These are phyloP conservation scores for Ophiothrix spiculata DNA, from an alignment of 35 echinoderm and acorn worm species.

Conservation along the genomic window DNA sequence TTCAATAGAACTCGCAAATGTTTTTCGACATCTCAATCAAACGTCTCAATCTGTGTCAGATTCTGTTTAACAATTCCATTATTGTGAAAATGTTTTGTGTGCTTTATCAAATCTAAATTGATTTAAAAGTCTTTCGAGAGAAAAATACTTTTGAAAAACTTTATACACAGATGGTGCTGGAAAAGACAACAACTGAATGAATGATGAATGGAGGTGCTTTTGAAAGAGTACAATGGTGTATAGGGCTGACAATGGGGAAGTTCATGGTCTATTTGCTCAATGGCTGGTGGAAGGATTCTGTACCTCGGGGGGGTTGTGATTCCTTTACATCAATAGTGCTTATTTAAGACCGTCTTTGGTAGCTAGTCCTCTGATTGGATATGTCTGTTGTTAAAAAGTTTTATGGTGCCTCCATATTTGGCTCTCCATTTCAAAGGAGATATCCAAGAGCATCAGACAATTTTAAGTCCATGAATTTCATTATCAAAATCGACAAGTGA, in stretches of 20 bases:
- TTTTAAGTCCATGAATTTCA: too few relatives aligned
- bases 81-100: background rate
- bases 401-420: too few relatives aligned
- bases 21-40: background rate
- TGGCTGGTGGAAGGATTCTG: too few relatives aligned
- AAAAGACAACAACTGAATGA: background rate
- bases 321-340: constrained; percentile 1
- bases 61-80: too few relatives aligned
- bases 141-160: background rate
- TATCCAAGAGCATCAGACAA: too few relatives aligned
- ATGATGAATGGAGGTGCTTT: constrained; percentile 6
- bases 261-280: background rate
- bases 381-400: too few relatives aligned
- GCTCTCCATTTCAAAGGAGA: too few relatives aligned
- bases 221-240: background rate
- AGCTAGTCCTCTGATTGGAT: too few relatives aligned
- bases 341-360: too few relatives aligned
- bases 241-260: background rate
- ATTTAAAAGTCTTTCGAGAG: constrained; percentile 8
- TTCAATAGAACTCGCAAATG: background rate
- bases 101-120: background rate
- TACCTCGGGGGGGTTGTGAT: background rate
- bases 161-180: background rate
- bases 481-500: too few relatives aligned
- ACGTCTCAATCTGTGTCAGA: too few relatives aligned